Conservation (phyloP, 2,888 invertebrate genomes). For the Eupithecia tripunctaria region DNA sequence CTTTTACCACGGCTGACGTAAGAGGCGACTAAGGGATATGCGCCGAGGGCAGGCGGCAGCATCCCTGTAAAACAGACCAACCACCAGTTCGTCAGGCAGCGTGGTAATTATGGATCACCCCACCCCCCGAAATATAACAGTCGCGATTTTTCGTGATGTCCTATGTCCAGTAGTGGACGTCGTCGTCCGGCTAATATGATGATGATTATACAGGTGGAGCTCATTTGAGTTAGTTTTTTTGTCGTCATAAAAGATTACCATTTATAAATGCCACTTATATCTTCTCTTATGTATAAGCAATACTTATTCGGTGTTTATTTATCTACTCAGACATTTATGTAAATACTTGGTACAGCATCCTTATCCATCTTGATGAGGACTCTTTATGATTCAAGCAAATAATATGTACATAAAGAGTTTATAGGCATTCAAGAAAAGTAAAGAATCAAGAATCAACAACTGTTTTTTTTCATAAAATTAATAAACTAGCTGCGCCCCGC, state of each 20-base stretch:
- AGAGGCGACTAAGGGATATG: too few relatives aligned
- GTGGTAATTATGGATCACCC: too few relatives aligned
- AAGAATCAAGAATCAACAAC: too few relatives aligned
- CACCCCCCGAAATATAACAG: too few relatives aligned
- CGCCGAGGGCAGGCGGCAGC: too few relatives aligned
- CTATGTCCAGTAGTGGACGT: not conserved
- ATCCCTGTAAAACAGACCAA: too few relatives aligned
- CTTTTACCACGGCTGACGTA: not conserved
- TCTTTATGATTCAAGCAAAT: conserved; percentile 6
- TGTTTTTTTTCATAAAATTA: too few relatives aligned
- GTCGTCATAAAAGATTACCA: not conserved
- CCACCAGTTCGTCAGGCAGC: too few relatives aligned
- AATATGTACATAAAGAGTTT: not conserved
- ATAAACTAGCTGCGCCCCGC: too few relatives aligned
- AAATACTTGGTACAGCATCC: conserved; percentile 19
- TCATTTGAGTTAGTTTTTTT: not conserved
- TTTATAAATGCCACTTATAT: not conserved
- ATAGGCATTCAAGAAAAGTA: too few relatives aligned
- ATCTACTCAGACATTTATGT: not conserved
- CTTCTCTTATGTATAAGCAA: conserved; percentile 7
- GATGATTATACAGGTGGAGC: not conserved
- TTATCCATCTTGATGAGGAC: conserved; percentile 18
- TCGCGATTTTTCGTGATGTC: not conserved
- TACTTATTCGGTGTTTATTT: conserved; percentile 17
- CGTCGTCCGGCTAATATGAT: not conserved